Conservation (phyloP, 2,888 invertebrate species). For the Glaucopsyche alexis region DNA sequence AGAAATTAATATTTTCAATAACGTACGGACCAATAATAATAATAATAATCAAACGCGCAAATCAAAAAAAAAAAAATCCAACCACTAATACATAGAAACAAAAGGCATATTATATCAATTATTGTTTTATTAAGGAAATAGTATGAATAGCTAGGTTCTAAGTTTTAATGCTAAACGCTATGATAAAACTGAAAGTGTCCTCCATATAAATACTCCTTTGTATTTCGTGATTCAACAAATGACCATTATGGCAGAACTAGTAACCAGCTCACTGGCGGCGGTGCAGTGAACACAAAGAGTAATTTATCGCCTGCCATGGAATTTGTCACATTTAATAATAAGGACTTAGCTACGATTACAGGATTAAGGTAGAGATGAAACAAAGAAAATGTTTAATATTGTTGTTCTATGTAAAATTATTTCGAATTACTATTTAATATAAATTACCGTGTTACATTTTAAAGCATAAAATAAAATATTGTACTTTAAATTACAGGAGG, state of each 20-base stretch:
- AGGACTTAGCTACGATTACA: neutral
- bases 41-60: too few species aligned
- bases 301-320: conserved; percentile 9
- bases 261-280: conserved; percentile 8
- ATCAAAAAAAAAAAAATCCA: too few species aligned
- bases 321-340: conserved; percentile 24
- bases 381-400: neutral
- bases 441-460: neutral
- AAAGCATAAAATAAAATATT: neutral
- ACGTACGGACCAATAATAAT: too few species aligned
- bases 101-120: too few species aligned
- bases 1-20: too few species aligned
- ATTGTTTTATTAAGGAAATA: neutral
- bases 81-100: too few species aligned
- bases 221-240: conserved; percentile 3
- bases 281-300: conserved; percentile 15
- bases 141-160: neutral
- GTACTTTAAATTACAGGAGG: too few species aligned
- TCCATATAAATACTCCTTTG: neutral
- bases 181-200: conserved; percentile 6
- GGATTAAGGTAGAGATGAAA: neutral
- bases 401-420: too few species aligned
- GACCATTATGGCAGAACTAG: conserved; percentile 5
- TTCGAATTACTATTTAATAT: neutral
- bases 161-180: neutral